These are phyloP conservation scores for Himantopus leucocephalus DNA, from an alignment of 2,113 vertebrate genomes.

Conservation along the genomic window DNA sequence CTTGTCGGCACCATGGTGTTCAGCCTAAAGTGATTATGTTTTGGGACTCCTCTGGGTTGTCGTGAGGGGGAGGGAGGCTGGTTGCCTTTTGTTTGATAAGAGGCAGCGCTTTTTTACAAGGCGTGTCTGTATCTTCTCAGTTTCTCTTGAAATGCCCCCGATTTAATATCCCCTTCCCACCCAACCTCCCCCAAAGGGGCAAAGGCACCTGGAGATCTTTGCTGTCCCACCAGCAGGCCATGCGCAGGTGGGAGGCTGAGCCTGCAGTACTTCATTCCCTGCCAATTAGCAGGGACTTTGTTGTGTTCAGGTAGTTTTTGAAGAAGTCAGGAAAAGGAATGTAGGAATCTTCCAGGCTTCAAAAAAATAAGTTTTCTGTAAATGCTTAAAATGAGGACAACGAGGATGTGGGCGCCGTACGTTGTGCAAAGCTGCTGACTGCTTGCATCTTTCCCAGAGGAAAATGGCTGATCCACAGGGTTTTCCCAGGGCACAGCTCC, in stretches of 20 bases:
- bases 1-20: conserved; percentile 26
- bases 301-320: background rate
- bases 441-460: background rate
- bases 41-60: background rate
- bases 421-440: background rate
- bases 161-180: background rate
- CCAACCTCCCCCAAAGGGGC: background rate
- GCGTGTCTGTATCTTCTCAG: background rate
- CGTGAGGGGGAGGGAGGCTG: background rate
- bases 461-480: background rate
- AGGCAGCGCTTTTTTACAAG: background rate
- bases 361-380: background rate
- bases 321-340: background rate
- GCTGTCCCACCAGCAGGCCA: background rate
- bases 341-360: background rate
- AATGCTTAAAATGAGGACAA: background rate
- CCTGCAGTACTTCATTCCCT: background rate
- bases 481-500: background rate
- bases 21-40: conserved; percentile 38
- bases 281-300: background rate
- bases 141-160: background rate
- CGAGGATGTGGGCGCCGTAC: fast-evolving
- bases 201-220: background rate
- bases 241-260: background rate
- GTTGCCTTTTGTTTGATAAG: background rate